Percentiles rank a stretch among this genome's conserved stretches.
Evolutionary conservation across 2,113 vertebrate genomes (phyloP).

Genomic region (Corythornis madagascariensis): DNA sequence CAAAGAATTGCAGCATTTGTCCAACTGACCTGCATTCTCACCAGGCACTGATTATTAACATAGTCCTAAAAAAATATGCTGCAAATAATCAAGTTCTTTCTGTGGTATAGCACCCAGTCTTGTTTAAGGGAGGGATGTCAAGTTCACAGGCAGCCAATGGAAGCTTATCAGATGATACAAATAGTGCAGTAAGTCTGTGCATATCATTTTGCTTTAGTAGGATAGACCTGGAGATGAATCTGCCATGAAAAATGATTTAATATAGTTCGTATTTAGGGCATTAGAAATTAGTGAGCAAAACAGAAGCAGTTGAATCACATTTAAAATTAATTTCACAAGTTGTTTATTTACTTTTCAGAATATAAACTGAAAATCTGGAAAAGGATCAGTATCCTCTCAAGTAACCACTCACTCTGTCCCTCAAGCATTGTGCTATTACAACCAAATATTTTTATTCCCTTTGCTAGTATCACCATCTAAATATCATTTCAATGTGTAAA

Average conservation of each 20-base stretch:
- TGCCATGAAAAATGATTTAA: background rate
- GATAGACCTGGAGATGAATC: background rate
- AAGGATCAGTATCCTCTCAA: background rate
- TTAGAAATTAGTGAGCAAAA: background rate
- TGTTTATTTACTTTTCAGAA: background rate
- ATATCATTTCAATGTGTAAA: background rate
- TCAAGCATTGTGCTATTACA: background rate
- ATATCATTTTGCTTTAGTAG: background rate
- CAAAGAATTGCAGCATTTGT: background rate
- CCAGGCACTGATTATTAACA: background rate
- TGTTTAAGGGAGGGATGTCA: background rate
- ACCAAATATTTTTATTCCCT: constrained; percentile 8
- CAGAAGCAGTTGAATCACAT: background rate
- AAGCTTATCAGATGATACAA: background rate
- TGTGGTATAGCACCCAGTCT: background rate
- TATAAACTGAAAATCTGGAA: background rate
- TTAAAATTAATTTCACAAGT: background rate
- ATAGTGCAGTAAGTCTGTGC: background rate
- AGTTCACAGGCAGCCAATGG: background rate
- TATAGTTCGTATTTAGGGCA: background rate
- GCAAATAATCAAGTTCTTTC: background rate
- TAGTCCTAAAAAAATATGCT: background rate
- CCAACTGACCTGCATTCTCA: background rate
- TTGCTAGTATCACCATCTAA: background rate
- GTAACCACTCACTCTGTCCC: background rate